Percentiles rank a stretch among this genome's conserved stretches.
These are phyloP conservation scores for Cerastis leucographa DNA, from an alignment of 2,888 invertebrate species.

Conservation along the genomic window DNA sequence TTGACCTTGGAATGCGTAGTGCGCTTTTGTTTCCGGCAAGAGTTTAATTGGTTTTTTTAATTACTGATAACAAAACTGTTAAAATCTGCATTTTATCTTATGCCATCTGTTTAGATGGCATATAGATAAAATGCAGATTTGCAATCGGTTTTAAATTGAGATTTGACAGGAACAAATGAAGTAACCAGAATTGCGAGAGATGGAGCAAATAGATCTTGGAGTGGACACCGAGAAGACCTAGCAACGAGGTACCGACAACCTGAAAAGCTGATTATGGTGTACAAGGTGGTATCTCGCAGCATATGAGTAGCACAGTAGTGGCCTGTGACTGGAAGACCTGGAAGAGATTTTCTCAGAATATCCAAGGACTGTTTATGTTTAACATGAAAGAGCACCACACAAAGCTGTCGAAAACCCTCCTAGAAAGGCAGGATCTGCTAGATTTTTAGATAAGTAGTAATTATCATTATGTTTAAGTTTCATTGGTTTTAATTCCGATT, in stretches of 20 bases:
- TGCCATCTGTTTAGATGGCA: conserved; percentile 6
- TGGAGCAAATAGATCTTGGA: not conserved
- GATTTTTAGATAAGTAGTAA: no score
- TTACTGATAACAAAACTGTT: conserved; percentile 31
- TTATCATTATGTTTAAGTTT: no score
- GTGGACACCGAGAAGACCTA: not conserved
- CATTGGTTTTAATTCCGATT: no score
- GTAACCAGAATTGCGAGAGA: not conserved
- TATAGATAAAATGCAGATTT: conserved; percentile 33
- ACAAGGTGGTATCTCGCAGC: no score
- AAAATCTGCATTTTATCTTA: no score
- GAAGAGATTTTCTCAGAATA: not conserved
- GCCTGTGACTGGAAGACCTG: no score
- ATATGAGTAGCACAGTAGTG: not conserved
- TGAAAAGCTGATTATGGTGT: not conserved
- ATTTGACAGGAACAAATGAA: not conserved
- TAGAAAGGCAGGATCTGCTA: no score
- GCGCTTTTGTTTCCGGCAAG: conserved; percentile 35
- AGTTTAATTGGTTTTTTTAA: conserved; percentile 33
- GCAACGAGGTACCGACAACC: not conserved
- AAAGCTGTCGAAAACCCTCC: no score
- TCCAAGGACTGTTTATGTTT: not conserved
- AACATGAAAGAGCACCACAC: no score
- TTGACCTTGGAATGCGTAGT: conserved; percentile 19
- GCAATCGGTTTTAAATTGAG: not conserved